These are phyloP conservation scores for Reticulitermes lucifugus DNA, from an alignment of 2,888 invertebrate species.

Conservation along the genomic window DNA sequence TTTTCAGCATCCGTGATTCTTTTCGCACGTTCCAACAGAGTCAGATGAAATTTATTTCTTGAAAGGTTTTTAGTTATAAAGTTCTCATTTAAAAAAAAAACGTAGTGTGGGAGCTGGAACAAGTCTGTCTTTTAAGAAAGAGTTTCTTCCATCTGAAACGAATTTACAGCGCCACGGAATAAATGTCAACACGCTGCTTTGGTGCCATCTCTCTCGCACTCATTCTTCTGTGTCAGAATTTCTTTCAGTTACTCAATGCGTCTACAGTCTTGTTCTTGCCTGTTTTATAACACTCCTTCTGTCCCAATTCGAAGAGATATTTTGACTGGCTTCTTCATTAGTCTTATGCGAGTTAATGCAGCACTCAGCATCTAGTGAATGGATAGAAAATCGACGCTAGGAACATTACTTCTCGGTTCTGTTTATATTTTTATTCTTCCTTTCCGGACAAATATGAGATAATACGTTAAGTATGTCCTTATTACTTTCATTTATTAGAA, in stretches of 20 bases:
- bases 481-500: too few relatives aligned
- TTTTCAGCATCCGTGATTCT: too few relatives aligned
- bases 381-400: too few relatives aligned
- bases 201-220: not conserved
- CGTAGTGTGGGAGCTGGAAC: not conserved
- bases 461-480: too few relatives aligned
- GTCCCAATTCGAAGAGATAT: not conserved
- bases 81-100: not conserved
- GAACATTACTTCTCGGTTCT: too few relatives aligned
- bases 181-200: constrained; percentile 1
- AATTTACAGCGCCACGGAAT: not conserved
- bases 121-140: not conserved
- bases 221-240: not conserved
- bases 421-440: too few relatives aligned
- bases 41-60: not conserved
- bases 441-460: too few relatives aligned
- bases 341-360: not conserved
- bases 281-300: not conserved
- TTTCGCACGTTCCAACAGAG: not conserved
- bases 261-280: not conserved
- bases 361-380: too few relatives aligned
- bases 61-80: not conserved
- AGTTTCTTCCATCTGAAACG: not conserved
- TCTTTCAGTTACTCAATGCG: not conserved
- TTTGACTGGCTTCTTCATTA: not conserved